Evolutionary conservation across 1,140 invertebrate genomes (phyloP), one percentile per base, ranked within the genome.

Genomic region (Diuraphis noxia): DNA sequence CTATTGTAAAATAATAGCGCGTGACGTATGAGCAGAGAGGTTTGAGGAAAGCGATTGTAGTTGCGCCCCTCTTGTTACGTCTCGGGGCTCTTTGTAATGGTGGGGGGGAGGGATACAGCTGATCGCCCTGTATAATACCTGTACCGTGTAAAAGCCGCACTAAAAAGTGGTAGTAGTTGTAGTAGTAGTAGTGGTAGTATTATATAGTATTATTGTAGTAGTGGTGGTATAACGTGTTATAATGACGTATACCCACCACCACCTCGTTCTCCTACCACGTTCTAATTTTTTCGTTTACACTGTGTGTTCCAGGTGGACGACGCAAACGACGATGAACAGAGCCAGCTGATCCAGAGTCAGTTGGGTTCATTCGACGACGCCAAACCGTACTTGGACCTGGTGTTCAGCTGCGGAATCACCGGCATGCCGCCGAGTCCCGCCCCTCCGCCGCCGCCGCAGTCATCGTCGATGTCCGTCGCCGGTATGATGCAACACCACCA

Each of bases 351-450:
- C 77, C 72, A 91, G 77, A 91, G 89, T 46, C 89, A 91, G 77
- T 63, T 91, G 89, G 89, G 89, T 52, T 91, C 89, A 43, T 91
- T 91, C 34, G 89, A 91, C 89, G 89, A 91, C 89, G 89, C 89
- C 40, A 91, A 91, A 91, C 89, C 89, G 89, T 91, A 38, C 89
- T 63, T 91, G 89, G 89, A 91, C 89, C 25, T 91, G 77, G 77
- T 79, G 89, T 91, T 91, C 43, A 38, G 89, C 77, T 91, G 89
- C 36, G 89, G 89, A 1, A 91, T 91, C 23, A n/a, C 89, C 77
- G 89, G 89, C 63, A 91, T 91, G 89, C 89, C 89, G 43, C 77
- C 77, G 6, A 91, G 89, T 52, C 89, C 89, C 63, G 89, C 89
- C 0, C 88, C 77, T 25, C 89, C 89, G 63, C 89, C 88, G 19